phyloP scores from a whole-genome alignment of 2,113 vertebrate species.

The Furnarius figulus region DNA sequence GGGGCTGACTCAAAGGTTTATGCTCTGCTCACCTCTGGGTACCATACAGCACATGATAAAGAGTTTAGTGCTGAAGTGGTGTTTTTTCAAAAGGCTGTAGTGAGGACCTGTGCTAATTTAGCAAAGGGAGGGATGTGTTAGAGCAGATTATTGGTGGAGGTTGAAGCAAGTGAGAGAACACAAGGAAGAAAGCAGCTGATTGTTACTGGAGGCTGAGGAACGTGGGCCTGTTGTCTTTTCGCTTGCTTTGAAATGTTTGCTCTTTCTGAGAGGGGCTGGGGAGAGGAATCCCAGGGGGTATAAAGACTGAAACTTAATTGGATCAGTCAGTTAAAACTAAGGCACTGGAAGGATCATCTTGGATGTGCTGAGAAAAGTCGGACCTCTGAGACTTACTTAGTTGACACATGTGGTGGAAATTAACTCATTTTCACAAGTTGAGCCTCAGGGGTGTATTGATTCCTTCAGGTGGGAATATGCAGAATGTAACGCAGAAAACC shows the following conservation, averaged over 20 bases:
- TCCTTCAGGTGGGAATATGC: not conserved
- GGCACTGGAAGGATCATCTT: not conserved
- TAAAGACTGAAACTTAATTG: not conserved
- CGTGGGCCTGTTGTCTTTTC: not conserved
- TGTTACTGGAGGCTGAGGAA: not conserved
- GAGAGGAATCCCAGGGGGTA: not conserved
- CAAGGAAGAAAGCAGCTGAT: not conserved
- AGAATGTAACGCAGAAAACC: not conserved
- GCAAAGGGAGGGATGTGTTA: not conserved
- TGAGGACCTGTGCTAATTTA: not conserved
- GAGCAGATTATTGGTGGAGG: not conserved
- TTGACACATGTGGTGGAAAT: not conserved
- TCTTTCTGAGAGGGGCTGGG: not conserved
- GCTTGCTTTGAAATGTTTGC: not conserved
- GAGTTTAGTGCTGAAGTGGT: not conserved
- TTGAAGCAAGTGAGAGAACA: not conserved
- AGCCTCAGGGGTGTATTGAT: not conserved
- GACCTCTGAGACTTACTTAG: not conserved
- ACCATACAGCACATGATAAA: fast-evolving
- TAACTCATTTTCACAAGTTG: not conserved
- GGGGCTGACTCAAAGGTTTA: not conserved
- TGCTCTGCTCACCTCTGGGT: not conserved
- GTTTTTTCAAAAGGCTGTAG: not conserved
- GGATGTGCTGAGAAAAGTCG: not conserved
- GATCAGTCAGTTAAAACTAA: not conserved